Percentiles rank a stretch among this genome's conserved stretches.
phyloP scores from a whole-genome alignment of 2,888 invertebrate species.

The Crematogaster levior region DNA sequence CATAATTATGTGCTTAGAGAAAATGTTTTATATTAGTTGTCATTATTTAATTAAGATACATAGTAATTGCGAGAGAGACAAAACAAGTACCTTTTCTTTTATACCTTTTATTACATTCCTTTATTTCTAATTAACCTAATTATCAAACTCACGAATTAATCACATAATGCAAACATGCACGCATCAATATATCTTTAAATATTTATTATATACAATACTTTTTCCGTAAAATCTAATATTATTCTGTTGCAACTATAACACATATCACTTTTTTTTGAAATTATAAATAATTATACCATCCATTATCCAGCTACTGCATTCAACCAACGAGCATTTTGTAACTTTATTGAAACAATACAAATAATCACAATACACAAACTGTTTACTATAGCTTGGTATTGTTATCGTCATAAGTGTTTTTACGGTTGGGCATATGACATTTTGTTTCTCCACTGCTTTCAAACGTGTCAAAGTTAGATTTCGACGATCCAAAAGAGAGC shows the following conservation, averaged over 20 bases:
- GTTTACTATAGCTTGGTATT: background rate
- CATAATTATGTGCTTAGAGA: background rate
- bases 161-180: constrained; percentile 1
- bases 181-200: background rate
- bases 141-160: background rate
- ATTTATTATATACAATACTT: background rate
- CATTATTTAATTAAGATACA: background rate
- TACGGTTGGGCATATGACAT: constrained; percentile 10
- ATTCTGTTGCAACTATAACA: background rate
- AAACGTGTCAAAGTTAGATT: constrained; percentile 1
- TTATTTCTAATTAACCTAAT: background rate
- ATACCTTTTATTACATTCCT: background rate
- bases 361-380: background rate
- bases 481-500: background rate
- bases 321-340: background rate
- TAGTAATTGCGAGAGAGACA: constrained; percentile 4
- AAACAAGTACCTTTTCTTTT: background rate
- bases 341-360: background rate
- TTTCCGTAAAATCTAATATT: background rate
- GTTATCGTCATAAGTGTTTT: background rate
- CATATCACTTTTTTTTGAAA: background rate
- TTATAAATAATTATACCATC: background rate
- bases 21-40: background rate
- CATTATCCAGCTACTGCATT: background rate
- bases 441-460: constrained; percentile 12